A percentile compares a stretch with the other conserved stretches of the same genome.
These are phyloP conservation scores for Plagodis dolabraria DNA, from an alignment of 2,888 invertebrate species.

Conservation along the genomic window DNA sequence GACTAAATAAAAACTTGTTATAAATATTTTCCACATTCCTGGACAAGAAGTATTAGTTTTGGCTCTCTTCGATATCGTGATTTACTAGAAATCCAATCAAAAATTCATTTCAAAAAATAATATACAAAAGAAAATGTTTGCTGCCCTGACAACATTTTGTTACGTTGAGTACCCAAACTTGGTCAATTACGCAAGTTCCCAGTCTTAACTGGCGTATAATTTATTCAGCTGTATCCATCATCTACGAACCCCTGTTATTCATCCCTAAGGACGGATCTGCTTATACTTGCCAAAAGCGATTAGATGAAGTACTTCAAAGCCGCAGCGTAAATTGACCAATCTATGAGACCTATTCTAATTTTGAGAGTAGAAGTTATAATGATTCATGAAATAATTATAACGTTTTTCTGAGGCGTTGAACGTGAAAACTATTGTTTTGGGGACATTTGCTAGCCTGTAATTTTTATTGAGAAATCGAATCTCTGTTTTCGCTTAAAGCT, in stretches of 20 bases:
- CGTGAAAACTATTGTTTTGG: too few species aligned
- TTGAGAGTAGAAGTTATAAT: slow-evolving; percentile 21
- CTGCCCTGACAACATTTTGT: slow-evolving; percentile 19
- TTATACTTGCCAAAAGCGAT: slow-evolving; percentile 63
- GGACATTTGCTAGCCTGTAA: too few species aligned
- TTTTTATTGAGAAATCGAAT: too few species aligned
- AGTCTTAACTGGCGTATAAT: slow-evolving; percentile 59
- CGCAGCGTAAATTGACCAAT: slow-evolving; percentile 44
- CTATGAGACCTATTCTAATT: slow-evolving; percentile 28
- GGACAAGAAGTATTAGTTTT: too few species aligned
- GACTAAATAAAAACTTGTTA: too few species aligned
- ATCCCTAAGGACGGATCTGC: slow-evolving; percentile 54
- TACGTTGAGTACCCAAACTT: slow-evolving; percentile 40
- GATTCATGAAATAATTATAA: slow-evolving; percentile 31
- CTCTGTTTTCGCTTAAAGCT: too few species aligned
- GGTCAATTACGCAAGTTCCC: slow-evolving; percentile 54
- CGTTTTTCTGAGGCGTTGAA: slow-evolving; percentile 12
- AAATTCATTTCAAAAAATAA: background rate
- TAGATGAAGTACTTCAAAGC: slow-evolving; percentile 49
- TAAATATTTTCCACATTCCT: too few species aligned
- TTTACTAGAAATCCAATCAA: background rate
- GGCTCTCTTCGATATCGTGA: background rate
- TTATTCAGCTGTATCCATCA: slow-evolving; percentile 71
- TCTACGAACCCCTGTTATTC: slow-evolving; percentile 53
- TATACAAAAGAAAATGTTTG: background rate